Evolutionary conservation across 2,113 vertebrate genomes (phyloP), one percentile per base, ranked within the genome.

Genomic region (Danionella cerebrum): DNA sequence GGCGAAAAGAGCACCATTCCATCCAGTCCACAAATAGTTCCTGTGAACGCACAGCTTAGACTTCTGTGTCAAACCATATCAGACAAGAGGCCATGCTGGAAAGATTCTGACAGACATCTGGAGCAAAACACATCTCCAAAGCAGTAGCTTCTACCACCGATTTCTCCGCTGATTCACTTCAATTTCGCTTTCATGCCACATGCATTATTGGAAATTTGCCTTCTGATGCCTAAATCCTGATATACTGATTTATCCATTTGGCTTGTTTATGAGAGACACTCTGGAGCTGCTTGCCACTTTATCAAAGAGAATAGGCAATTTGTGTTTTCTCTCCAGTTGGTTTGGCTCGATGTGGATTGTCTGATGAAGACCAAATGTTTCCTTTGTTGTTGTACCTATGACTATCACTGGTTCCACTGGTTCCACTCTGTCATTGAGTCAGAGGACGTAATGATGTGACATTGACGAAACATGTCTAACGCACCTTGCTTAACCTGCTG

Each of bases 161-260:
- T 42, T 59, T 59, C 9, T 59, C 14, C 16, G 22, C 24, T 4
- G 6, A 60, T 45, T 60, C 16, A 45, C 25, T 31, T 45, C 16
- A 60, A 60, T 60, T 31, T 60, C 25, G 24, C 24, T 12, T 60
- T n/a, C 4, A 24, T 45, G 39, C 25, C 42, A 19, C 39, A 60
- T 7, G 39, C 24, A 29, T 60, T 3, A 29, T 3, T 27, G 14
- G 11, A 29, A 8, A 45, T 31, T 19, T 44, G 2, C 25, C 39
- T 11, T 11, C 6, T 14, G 18, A 13, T 35, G 27, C 27, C 51
- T 11, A 27, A 41, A 44, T 24, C 45, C 41, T 54, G 10, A 67
- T 35, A 27, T 21, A n/a, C 27, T 19, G 1, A 57, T 29, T 45
- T 29, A 57, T 67, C 57, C 10, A 57, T 67, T 67, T 67, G 14